A percentile compares a stretch with the other conserved stretches of the same genome.
phyloP scores from a whole-genome alignment of 2,797 vertebrate genomes.

The Lophius americanus region DNA sequence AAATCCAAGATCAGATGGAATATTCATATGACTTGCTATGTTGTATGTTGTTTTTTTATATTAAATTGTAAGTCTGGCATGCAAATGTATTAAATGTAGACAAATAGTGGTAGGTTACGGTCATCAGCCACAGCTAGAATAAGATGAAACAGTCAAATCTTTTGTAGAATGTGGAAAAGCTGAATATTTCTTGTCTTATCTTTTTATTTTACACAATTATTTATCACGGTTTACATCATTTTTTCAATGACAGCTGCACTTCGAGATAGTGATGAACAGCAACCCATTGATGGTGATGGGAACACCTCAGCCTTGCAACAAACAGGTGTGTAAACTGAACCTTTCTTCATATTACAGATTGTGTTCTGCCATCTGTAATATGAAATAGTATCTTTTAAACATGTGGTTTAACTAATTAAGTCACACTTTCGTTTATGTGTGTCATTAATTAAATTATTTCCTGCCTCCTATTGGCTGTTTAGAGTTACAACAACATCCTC shows the following conservation, averaged over 20 bases:
- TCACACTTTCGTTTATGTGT: background rate
- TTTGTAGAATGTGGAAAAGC: background rate
- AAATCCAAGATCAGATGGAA: background rate
- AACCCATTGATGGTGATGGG: conserved; percentile 34
- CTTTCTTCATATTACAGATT: background rate
- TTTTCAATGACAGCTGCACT: conserved; percentile 55
- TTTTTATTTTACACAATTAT: background rate
- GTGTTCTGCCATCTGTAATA: no score
- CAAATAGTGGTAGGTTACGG: background rate
- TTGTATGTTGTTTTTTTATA: background rate
- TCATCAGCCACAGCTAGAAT: background rate
- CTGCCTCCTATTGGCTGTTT: conserved; percentile 20
- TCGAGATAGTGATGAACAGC: conserved; percentile 54
- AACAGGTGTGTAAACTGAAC: conserved; percentile 68
- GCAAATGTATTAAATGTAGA: background rate
- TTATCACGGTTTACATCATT: conserved; percentile 13
- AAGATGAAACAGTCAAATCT: background rate
- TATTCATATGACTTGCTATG: background rate
- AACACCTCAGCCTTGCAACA: conserved; percentile 56
- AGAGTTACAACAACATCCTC: conserved; percentile 14
- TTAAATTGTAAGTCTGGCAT: background rate
- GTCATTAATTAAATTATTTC: background rate
- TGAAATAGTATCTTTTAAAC: background rate
- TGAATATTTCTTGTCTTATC: background rate
- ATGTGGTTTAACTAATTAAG: background rate